Conservation (phyloP, 2,113 vertebrate species). For the Poeciliopsis occidentalis region DNA sequence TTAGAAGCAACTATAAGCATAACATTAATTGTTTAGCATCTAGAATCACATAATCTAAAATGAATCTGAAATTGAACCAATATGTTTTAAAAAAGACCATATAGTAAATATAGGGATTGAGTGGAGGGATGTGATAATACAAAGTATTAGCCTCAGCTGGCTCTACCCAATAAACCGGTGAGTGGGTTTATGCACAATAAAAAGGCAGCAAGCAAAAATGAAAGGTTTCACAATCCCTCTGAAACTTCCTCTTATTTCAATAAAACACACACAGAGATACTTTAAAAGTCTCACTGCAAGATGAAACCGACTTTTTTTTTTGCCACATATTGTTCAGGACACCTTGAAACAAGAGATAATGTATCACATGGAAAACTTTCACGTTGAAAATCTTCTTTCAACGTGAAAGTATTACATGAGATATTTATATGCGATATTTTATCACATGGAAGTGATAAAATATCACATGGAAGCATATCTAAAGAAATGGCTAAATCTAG, state of each 20-base stretch:
- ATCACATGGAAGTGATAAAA: too few relatives aligned
- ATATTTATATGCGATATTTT: too few relatives aligned
- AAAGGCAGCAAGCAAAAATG: constrained; percentile 9
- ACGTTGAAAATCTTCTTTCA: not conserved
- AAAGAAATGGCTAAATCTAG: too few relatives aligned
- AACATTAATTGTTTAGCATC: not conserved
- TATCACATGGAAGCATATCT: too few relatives aligned
- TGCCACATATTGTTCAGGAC: not conserved
- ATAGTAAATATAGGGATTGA: not conserved
- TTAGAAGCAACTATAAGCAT: not conserved
- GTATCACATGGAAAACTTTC: not conserved
- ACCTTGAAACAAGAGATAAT: not conserved
- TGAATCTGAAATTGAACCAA: not conserved
- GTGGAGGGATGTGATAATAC: not conserved
- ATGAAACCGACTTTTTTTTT: not conserved
- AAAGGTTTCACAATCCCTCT: constrained; percentile 18
- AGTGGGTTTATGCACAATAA: constrained; percentile 8
- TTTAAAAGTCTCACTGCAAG: not conserved
- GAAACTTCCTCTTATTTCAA: not conserved
- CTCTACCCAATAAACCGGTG: constrained; percentile 10
- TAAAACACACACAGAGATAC: not conserved
- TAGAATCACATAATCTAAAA: not conserved
- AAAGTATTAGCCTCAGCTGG: constrained; percentile 4
- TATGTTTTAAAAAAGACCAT: not conserved
- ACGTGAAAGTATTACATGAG: too few relatives aligned